These are phyloP conservation scores for Anisognathus igniventris DNA, from an alignment of 2,797 vertebrate genomes.

Conservation along the genomic window DNA sequence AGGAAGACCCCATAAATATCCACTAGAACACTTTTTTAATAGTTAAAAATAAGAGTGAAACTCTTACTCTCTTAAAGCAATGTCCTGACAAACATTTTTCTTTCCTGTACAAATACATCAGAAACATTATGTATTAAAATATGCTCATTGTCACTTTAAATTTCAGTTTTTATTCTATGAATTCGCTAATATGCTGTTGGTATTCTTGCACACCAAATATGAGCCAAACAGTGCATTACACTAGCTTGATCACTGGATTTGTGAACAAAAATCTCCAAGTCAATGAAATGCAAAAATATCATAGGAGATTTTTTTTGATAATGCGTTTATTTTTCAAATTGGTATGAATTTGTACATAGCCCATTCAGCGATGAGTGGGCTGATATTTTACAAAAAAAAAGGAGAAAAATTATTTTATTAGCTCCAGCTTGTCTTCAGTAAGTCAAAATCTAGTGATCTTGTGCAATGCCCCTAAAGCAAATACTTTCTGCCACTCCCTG, in stretches of 20 bases:
- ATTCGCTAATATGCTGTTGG: constrained; percentile 60
- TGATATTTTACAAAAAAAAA: neutral
- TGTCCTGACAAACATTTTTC: constrained; percentile 37
- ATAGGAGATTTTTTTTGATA: neutral
- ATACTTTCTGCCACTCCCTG: constrained; percentile 49
- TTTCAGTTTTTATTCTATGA: constrained; percentile 43
- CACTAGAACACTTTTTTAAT: constrained; percentile 47
- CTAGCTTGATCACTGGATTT: constrained; percentile 62
- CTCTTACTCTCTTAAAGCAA: constrained; percentile 7
- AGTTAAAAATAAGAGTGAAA: constrained; percentile 2
- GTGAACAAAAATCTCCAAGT: constrained; percentile 12
- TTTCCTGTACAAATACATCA: constrained; percentile 41
- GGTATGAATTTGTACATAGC: neutral
- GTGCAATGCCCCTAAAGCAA: constrained; percentile 58
- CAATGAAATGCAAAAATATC: neutral
- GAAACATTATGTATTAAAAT: constrained; percentile 26
- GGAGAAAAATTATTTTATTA: neutral
- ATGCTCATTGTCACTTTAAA: constrained; percentile 71
- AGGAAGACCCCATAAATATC: constrained; percentile 35
- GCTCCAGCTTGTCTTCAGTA: constrained; percentile 40
- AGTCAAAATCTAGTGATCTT: constrained; percentile 27
- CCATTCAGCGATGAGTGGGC: neutral
- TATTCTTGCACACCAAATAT: constrained; percentile 72
- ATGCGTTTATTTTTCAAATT: neutral
- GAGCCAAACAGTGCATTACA: constrained; percentile 73